Percentiles rank a stretch among this genome's conserved stretches.
Evolutionary conservation across 2,113 vertebrate species (phyloP).

Genomic region (Craseonycteris thonglongyai): DNA sequence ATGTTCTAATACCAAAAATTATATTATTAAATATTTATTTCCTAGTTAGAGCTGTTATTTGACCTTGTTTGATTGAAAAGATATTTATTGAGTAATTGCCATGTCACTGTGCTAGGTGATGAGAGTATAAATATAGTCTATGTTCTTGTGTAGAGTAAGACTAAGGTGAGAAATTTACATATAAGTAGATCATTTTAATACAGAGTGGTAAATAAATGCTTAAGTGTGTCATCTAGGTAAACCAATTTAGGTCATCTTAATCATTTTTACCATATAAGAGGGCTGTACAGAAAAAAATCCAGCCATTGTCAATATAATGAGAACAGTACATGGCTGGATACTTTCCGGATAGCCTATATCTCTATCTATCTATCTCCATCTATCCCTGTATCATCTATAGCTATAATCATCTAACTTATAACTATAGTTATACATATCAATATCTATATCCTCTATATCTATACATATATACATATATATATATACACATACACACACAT

Average conservation of each 20-base stretch:
- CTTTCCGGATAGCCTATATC: no score
- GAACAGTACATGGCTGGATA: no score
- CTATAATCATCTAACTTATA: no score
- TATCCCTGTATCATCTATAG: no score
- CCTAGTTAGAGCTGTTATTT: background rate
- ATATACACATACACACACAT: no score
- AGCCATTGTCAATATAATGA: no score
- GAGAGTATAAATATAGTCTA: background rate
- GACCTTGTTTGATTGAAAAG: background rate
- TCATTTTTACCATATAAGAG: background rate
- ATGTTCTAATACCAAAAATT: background rate
- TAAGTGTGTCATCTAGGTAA: no score
- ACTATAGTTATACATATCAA: no score
- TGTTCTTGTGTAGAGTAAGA: background rate
- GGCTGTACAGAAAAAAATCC: no score
- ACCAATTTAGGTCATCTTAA: background rate
- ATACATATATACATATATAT: rapidly evolving
- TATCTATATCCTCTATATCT: no score
- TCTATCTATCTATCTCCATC: no score
- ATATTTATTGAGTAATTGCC: background rate
- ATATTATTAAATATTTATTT: background rate
- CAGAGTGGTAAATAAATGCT: no score
- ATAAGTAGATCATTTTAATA: background rate
- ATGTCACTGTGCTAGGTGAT: background rate
- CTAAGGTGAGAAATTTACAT: background rate